Evolutionary conservation across 2,888 invertebrate genomes (phyloP).

Genomic region (Caenorhabditis japonica): DNA sequence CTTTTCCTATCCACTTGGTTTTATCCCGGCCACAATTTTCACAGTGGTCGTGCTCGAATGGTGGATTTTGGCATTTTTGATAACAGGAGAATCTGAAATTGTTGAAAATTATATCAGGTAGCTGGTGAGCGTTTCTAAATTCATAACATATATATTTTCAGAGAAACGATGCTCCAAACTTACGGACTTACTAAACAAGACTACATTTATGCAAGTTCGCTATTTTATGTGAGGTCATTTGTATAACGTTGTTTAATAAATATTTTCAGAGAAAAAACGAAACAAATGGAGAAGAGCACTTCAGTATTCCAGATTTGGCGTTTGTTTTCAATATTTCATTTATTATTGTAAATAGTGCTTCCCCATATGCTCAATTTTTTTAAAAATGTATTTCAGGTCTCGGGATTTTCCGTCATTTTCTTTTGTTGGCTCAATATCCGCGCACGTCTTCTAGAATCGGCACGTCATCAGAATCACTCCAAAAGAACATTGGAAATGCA

Average conservation of each 20-base stretch:
- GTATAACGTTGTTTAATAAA: too few relatives aligned
- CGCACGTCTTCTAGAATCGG: not conserved
- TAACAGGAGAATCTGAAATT: constrained; percentile 9
- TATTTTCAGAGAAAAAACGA: constrained; percentile 10
- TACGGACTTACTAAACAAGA: not conserved
- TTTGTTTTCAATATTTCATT: not conserved
- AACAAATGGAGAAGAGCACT: not conserved
- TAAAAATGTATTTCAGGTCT: not conserved
- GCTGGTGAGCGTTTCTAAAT: not conserved
- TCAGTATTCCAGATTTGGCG: not conserved
- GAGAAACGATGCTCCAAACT: constrained; percentile 10
- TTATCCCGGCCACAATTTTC: constrained; percentile 4
- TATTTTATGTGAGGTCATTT: constrained; percentile 15
- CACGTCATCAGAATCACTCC: constrained; percentile 1
- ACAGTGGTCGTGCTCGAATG: constrained; percentile 4
- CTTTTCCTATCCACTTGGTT: constrained; percentile 7
- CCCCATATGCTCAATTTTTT: not conserved
- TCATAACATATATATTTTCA: not conserved
- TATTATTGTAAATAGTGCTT: constrained; percentile 9
- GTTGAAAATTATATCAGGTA: constrained; percentile 8
- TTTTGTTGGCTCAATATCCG: constrained; percentile 24
- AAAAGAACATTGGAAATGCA: constrained; percentile 30
- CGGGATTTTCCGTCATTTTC: constrained; percentile 15
- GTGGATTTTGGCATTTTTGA: constrained; percentile 5
- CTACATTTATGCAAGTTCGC: constrained; percentile 3